Percentiles rank a stretch among this genome's conserved stretches.
Conservation (phyloP, 64 coral and sea anemone genomes). For the Stylophora pistillata region DNA sequence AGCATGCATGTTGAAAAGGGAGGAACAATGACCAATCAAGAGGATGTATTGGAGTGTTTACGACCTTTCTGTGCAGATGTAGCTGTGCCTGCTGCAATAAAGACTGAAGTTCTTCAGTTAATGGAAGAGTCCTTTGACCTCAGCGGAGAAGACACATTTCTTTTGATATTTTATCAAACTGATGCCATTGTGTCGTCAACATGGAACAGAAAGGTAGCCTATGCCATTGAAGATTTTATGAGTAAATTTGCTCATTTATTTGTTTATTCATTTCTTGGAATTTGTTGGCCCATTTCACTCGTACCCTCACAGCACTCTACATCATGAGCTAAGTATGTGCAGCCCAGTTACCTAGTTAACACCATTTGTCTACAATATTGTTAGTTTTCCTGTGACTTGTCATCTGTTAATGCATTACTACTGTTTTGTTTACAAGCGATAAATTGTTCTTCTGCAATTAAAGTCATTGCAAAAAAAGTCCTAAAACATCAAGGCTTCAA, state of each 20-base stretch:
- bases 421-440: too few species aligned
- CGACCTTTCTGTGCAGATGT: slow-evolving; percentile 88
- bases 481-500: too few species aligned
- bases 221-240: not conserved
- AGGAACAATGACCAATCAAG: slow-evolving; percentile 71
- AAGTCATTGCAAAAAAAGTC: too few species aligned
- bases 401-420: too few species aligned
- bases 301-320: too few species aligned
- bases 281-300: not conserved
- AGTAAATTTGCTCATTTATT: not conserved
- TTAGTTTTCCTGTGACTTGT: too few species aligned
- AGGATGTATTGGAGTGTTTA: slow-evolving; percentile 70
- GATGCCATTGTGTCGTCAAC: slow-evolving; percentile 78
- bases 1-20: slow-evolving; percentile 49
- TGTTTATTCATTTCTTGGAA: too few species aligned
- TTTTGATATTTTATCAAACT: slow-evolving; percentile 90
- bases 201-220: slow-evolving; percentile 80
- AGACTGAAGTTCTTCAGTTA: slow-evolving; percentile 73
- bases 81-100: slow-evolving; percentile 61
- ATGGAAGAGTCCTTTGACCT: slow-evolving; percentile 84
- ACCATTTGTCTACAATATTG: too few species aligned
- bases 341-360: too few species aligned
- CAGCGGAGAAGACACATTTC: slow-evolving; percentile 86
- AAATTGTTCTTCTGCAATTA: too few species aligned
- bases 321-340: too few species aligned